phyloP scores from a whole-genome alignment of 2,797 vertebrate species.

The Gambelia wislizenii region DNA sequence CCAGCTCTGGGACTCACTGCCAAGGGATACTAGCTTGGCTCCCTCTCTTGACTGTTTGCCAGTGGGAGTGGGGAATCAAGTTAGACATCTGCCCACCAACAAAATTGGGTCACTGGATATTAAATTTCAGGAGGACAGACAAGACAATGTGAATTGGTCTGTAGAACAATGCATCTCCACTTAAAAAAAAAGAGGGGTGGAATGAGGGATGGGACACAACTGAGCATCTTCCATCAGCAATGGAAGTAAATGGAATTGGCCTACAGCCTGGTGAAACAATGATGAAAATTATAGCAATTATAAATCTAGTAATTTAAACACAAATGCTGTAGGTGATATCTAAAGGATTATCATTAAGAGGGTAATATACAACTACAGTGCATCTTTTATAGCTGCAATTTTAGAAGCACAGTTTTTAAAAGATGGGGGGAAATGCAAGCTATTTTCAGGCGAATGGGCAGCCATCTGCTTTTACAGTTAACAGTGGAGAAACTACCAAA shows the following conservation, averaged over 20 bases:
- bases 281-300: not conserved
- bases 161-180: not conserved
- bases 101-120: not conserved
- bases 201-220: not conserved
- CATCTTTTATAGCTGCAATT: conserved; percentile 7
- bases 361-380: not conserved
- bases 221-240: conserved; percentile 4
- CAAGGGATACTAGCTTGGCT: no score
- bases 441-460: not conserved
- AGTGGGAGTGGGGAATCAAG: no score
- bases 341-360: not conserved
- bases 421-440: not conserved
- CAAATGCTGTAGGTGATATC: not conserved
- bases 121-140: not conserved
- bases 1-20: no score
- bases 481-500: not conserved
- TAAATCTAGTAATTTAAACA: conserved; percentile 24
- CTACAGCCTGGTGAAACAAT: not conserved
- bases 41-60: no score
- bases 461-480: conserved; percentile 1
- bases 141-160: conserved; percentile 4
- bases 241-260: conserved; percentile 30
- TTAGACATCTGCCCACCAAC: not conserved
- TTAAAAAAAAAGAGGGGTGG: not conserved
- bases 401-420: not conserved